Percentiles rank a stretch among this genome's conserved stretches.
These are phyloP conservation scores for Coccyzus lansbergi DNA, from an alignment of 2,797 vertebrate genomes.

Conservation along the genomic window DNA sequence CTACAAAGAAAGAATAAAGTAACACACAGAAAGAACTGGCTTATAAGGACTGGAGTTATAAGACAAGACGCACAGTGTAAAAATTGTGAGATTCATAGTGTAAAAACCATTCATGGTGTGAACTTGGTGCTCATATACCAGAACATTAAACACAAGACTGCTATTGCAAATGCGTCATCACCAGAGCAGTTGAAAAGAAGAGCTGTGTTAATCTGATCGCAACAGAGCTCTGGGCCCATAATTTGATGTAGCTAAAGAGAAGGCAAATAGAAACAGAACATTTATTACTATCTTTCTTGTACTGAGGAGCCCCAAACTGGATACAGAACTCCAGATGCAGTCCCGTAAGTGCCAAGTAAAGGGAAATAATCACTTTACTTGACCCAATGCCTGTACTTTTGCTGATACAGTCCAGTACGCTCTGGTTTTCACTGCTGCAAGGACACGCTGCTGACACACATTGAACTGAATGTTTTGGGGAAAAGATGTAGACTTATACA, in stretches of 20 bases:
- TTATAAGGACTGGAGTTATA: accelerated
- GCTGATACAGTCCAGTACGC: background rate
- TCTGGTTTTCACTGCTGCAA: background rate
- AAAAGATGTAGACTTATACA: background rate
- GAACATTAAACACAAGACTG: background rate
- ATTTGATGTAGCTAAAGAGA: background rate
- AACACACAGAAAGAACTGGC: background rate
- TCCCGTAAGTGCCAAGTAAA: background rate
- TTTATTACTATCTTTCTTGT: background rate
- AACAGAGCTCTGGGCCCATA: background rate
- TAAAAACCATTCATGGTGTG: background rate
- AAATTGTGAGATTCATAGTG: background rate
- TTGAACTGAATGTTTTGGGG: background rate
- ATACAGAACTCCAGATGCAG: background rate
- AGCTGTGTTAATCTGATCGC: background rate
- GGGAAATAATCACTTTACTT: background rate
- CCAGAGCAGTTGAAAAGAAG: background rate
- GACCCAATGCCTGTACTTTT: background rate
- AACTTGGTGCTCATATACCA: background rate
- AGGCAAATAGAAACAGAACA: background rate
- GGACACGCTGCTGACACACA: background rate
- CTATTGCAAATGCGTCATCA: background rate
- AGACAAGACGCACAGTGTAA: background rate
- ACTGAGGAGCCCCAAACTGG: background rate
- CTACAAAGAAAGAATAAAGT: background rate